These are phyloP conservation scores for Drosophila ambigua DNA, from an alignment of 1,140 invertebrate genomes.

Conservation along the genomic window DNA sequence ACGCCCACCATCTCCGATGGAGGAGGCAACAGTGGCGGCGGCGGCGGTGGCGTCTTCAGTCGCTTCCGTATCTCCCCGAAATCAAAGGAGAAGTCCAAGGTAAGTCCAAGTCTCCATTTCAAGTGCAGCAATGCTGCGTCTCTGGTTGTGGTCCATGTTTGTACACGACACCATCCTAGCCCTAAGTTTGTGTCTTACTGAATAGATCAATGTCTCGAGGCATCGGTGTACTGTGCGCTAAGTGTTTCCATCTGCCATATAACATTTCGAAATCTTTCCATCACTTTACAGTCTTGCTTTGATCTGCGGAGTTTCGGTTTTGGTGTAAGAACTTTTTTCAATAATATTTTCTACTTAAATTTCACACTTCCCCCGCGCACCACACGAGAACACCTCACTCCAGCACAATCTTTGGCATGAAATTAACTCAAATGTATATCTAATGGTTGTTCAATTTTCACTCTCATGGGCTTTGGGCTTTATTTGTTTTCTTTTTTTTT, in stretches of 20 bases:
- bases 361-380: too few relatives aligned
- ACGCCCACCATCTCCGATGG: conserved; percentile 66
- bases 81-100: conserved; percentile 89
- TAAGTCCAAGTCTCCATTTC: conserved; percentile 66
- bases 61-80: conserved; percentile 87
- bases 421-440: neutral
- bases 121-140: neutral
- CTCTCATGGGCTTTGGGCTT: conserved; percentile 18
- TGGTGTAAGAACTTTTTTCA: conserved; percentile 84
- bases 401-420: conserved; percentile 11
- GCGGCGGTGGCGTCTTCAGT: conserved; percentile 85
- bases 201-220: neutral
- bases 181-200: conserved; percentile 13
- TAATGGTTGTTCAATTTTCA: neutral
- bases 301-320: conserved; percentile 84
- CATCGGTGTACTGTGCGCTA: conserved; percentile 31
- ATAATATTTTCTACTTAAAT: conserved; percentile 19
- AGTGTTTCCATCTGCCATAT: conserved; percentile 45
- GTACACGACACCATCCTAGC: conserved; percentile 15
- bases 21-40: conserved; percentile 42
- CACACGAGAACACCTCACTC: conserved; percentile 8
- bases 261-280: conserved; percentile 53
- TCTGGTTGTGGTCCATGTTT: conserved; percentile 12
- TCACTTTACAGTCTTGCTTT: conserved; percentile 84
- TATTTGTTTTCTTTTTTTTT: conserved; percentile 15